These are phyloP conservation scores for Malthinus seriepunctatus DNA, from an alignment of 2,888 invertebrate species.

Conservation along the genomic window DNA sequence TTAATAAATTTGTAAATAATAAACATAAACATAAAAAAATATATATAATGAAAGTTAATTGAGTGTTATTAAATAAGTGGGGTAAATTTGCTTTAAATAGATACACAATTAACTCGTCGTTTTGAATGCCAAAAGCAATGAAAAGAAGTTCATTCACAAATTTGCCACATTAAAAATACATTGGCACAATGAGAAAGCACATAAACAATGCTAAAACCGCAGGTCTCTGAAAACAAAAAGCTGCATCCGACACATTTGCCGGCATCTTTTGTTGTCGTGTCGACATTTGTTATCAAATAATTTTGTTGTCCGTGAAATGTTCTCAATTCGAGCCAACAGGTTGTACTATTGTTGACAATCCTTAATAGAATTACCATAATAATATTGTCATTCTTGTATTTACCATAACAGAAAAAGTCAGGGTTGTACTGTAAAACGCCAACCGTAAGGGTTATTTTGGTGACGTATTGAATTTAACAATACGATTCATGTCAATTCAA, in stretches of 20 bases:
- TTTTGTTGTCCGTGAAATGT: constrained; percentile 55
- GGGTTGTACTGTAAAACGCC: constrained; percentile 40
- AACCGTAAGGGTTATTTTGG: constrained; percentile 48
- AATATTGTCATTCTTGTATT: constrained; percentile 56
- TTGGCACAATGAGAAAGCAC: constrained; percentile 40
- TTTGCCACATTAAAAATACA: constrained; percentile 46
- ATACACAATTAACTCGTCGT: constrained; percentile 9
- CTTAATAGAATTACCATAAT: constrained; percentile 57
- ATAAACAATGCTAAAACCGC: constrained; percentile 42
- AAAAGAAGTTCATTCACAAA: constrained; percentile 41
- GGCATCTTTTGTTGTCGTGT: constrained; percentile 47
- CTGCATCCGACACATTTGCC: constrained; percentile 46
- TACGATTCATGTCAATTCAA: constrained; percentile 51
- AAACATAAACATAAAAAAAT: too few species aligned
- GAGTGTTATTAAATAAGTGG: constrained; percentile 8
- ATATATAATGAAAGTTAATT: constrained; percentile 6
- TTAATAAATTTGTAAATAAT: too few species aligned
- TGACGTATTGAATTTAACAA: constrained; percentile 48
- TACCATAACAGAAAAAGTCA: constrained; percentile 52
- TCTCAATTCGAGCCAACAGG: constrained; percentile 53
- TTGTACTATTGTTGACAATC: constrained; percentile 53
- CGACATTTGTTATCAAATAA: constrained; percentile 55
- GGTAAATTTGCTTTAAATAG: constrained; percentile 7
- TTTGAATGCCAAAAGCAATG: constrained; percentile 12
- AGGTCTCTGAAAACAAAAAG: constrained; percentile 44